phyloP scores from a whole-genome alignment of 2,113 vertebrate species.

The Chloropsis hardwickii region DNA sequence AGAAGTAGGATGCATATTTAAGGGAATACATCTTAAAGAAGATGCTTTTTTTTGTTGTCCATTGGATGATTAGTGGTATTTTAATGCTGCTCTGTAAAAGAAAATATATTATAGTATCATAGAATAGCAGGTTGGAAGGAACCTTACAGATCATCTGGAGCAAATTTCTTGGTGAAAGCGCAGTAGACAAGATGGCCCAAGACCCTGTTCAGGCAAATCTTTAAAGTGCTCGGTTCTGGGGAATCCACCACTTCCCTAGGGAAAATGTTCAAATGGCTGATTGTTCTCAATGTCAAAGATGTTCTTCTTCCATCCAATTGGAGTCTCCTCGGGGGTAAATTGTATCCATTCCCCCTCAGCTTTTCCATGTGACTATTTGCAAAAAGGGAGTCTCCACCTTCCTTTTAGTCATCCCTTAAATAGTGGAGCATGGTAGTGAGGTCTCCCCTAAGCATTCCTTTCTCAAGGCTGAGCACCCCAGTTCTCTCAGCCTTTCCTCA shows the following conservation, averaged over 20 bases:
- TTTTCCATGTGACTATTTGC: not conserved
- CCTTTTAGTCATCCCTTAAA: not conserved
- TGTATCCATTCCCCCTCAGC: not conserved
- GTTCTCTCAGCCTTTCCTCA: not conserved
- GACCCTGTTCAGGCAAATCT: not conserved
- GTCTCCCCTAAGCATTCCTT: not conserved
- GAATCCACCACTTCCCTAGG: not conserved
- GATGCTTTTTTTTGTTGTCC: not conserved
- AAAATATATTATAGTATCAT: not conserved
- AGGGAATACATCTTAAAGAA: not conserved
- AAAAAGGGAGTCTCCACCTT: not conserved
- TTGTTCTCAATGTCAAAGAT: not conserved
- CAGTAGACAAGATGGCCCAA: not conserved
- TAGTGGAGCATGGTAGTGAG: not conserved
- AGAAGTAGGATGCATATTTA: not conserved
- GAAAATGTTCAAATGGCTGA: not conserved
- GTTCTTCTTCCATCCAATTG: not conserved
- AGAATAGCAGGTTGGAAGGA: not conserved
- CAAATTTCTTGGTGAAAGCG: not conserved
- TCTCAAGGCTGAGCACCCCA: not conserved
- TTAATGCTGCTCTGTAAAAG: not conserved
- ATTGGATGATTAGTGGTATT: not conserved
- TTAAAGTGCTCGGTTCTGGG: fast-evolving
- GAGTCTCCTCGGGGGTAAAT: not conserved
- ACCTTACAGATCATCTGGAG: not conserved